A percentile compares a stretch with the other conserved stretches of the same genome.
phyloP scores from a whole-genome alignment of 2,888 invertebrate genomes.

The Aphidius colemani region DNA sequence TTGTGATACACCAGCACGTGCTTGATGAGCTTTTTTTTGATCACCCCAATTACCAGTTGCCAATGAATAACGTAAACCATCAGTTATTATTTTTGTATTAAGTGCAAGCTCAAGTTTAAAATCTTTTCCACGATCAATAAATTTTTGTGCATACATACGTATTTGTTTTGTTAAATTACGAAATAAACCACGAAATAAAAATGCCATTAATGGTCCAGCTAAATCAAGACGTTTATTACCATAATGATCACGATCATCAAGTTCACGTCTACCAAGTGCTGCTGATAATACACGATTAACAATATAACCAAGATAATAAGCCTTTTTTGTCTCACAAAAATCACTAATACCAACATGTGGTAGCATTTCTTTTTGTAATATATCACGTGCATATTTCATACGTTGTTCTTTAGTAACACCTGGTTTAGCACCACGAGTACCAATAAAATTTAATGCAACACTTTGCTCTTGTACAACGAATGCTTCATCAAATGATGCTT shows the following conservation, averaged over 20 bases:
- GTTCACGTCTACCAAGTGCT: constrained; percentile 91
- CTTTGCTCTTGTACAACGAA: constrained; percentile 99
- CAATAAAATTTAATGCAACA: constrained; percentile 98
- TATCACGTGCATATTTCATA: constrained; percentile 99
- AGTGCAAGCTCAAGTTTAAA: constrained; percentile 96
- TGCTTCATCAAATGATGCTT: constrained; percentile 98
- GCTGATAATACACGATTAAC: constrained; percentile 95
- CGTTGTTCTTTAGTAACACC: constrained; percentile 99
- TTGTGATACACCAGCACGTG: constrained; percentile 91
- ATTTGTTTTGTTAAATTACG: constrained; percentile 97
- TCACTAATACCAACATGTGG: constrained; percentile 99
- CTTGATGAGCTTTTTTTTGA: constrained; percentile 99
- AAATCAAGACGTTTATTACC: constrained; percentile 98
- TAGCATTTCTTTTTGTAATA: constrained; percentile 99
- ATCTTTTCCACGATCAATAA: constrained; percentile 98
- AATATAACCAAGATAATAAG: constrained; percentile 99
- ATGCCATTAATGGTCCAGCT: constrained; percentile 95
- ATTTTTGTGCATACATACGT: constrained; percentile 97
- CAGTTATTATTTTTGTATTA: constrained; percentile 97
- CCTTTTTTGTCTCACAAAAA: constrained; percentile 99
- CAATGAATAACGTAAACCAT: constrained; percentile 95
- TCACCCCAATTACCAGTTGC: constrained; percentile 99
- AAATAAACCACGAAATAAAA: constrained; percentile 94
- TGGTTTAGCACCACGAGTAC: constrained; percentile 93
- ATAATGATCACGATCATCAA: constrained; percentile 99